These are phyloP conservation scores for Mormyrops boulengeri DNA, from an alignment of 2,797 vertebrate species.

Conservation along the genomic window DNA sequence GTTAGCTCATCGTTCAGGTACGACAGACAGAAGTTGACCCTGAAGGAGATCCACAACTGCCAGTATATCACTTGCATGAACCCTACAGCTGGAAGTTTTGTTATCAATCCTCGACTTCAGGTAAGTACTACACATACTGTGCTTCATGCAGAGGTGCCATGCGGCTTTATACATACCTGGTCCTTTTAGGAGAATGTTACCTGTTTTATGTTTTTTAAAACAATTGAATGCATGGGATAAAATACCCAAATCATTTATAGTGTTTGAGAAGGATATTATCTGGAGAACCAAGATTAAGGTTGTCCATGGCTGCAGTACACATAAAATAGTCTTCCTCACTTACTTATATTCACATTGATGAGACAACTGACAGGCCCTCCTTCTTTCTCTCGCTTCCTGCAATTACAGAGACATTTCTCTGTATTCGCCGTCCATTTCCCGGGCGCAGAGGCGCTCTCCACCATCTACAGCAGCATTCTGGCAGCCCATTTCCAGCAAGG, in stretches of 20 bases:
- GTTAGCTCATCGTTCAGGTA: constrained; percentile 66
- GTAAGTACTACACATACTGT: constrained; percentile 52
- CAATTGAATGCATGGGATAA: not conserved
- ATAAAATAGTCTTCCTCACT: not conserved
- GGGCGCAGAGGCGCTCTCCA: constrained; percentile 55
- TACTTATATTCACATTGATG: not conserved
- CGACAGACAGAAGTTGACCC: constrained; percentile 82
- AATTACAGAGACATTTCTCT: constrained; percentile 49
- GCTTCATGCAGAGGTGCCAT: constrained; percentile 17
- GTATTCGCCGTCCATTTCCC: constrained; percentile 69
- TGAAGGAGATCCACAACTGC: constrained; percentile 90
- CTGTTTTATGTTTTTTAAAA: not conserved
- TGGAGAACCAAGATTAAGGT: not conserved
- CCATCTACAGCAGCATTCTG: constrained; percentile 67
- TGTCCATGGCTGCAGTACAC: not conserved
- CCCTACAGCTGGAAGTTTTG: constrained; percentile 87
- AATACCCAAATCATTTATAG: not conserved
- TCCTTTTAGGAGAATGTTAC: not conserved
- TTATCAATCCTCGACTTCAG: constrained; percentile 81
- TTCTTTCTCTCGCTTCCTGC: not conserved
- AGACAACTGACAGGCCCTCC: not conserved
- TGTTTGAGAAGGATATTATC: not conserved
- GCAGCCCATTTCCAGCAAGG: constrained; percentile 67
- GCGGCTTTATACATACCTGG: not conserved
- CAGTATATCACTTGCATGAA: constrained; percentile 87